Percentiles rank a stretch among this genome's conserved stretches.
These are phyloP conservation scores for Thamnaconus septentrionalis DNA, from an alignment of 2,113 vertebrate genomes.

Conservation along the genomic window DNA sequence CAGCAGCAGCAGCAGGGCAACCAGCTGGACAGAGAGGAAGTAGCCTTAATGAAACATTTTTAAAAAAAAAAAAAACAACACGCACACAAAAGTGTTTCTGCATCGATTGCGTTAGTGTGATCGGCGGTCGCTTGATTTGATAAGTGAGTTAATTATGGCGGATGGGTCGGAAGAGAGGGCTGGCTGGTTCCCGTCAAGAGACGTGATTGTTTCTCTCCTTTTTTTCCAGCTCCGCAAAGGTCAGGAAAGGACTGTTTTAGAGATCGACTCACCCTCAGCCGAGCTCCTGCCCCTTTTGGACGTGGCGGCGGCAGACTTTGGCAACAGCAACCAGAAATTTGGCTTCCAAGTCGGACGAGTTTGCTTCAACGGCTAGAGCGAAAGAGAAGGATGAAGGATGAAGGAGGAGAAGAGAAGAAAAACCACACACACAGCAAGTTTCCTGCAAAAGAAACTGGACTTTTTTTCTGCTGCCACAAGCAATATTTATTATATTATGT, in stretches of 20 bases:
- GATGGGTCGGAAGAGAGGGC: too few relatives aligned
- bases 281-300: slow-evolving; percentile 86
- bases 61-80: too few relatives aligned
- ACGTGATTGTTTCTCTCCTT: slow-evolving; percentile 4
- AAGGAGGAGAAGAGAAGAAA: slow-evolving; percentile 15
- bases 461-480: slow-evolving; percentile 41
- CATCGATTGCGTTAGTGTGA: slow-evolving; percentile 16
- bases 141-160: not conserved
- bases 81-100: slow-evolving; percentile 11
- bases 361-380: slow-evolving; percentile 83
- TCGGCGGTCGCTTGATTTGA: slow-evolving; percentile 20
- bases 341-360: slow-evolving; percentile 90
- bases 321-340: slow-evolving; percentile 87
- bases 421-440: slow-evolving; percentile 37
- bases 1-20: not conserved
- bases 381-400: slow-evolving; percentile 15
- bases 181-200: not conserved
- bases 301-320: slow-evolving; percentile 83
- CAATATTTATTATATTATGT: slow-evolving; percentile 74
- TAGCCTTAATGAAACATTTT: slow-evolving; percentile 16
- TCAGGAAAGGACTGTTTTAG: slow-evolving; percentile 81
- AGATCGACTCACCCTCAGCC: slow-evolving; percentile 77
- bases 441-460: slow-evolving; percentile 48
- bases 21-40: slow-evolving; percentile 13
- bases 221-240: slow-evolving; percentile 81